These are phyloP conservation scores for Gallinago media DNA, from an alignment of 2,113 vertebrate species.

Conservation along the genomic window DNA sequence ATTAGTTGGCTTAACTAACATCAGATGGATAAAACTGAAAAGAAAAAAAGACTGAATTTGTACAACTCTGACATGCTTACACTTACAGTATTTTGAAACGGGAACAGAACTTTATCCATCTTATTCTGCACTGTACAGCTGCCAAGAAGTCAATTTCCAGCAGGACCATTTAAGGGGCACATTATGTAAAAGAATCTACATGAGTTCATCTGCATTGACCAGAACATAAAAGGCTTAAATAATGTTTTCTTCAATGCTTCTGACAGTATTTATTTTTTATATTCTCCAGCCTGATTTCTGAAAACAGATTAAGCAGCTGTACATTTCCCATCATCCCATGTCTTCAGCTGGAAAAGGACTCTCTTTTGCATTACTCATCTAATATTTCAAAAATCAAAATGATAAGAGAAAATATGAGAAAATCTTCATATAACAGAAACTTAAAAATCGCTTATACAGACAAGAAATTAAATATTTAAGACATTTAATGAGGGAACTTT, in stretches of 20 bases:
- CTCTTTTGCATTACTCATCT: not conserved
- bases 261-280: constrained; percentile 5
- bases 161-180: not conserved
- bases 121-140: constrained; percentile 1
- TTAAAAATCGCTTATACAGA: not conserved
- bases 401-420: not conserved
- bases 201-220: constrained; percentile 30
- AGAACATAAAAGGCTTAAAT: constrained; percentile 31
- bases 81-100: not conserved
- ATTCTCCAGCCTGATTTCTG: constrained; percentile 10
- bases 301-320: constrained; percentile 26
- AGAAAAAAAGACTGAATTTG: not conserved
- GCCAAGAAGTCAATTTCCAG: constrained; percentile 28
- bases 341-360: not conserved
- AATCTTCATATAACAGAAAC: not conserved
- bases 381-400: constrained; percentile 8
- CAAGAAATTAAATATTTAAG: constrained; percentile 51
- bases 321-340: not conserved
- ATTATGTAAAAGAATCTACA: constrained; percentile 14
- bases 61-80: not conserved
- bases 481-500: constrained; percentile 22
- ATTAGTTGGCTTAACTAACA: constrained; percentile 6
- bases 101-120: constrained; percentile 1
- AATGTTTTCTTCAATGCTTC: not conserved
- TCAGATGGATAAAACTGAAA: not conserved